Evolutionary conservation across 2,113 vertebrate species (phyloP).

Genomic region (Melanerpes formicivorus): DNA sequence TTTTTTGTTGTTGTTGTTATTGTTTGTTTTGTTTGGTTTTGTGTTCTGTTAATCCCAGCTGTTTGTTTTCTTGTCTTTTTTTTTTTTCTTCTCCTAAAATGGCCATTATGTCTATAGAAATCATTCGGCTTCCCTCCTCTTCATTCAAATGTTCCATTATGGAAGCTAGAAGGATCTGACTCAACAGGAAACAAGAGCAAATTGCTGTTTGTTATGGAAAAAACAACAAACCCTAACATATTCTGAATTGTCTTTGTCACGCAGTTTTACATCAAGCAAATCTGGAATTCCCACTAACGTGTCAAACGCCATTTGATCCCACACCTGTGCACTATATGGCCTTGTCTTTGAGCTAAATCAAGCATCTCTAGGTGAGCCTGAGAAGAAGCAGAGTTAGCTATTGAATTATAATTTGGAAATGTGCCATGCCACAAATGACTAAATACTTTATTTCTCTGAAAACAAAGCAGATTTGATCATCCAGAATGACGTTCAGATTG

Average conservation of each 20-base stretch:
- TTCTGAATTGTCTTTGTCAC: neutral
- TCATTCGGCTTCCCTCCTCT: neutral
- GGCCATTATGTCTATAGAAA: neutral
- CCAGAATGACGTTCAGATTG: neutral
- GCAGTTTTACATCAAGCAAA: neutral
- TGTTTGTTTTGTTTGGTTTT: too few species aligned
- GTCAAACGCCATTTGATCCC: constrained; percentile 17
- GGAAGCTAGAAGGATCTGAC: constrained; percentile 40
- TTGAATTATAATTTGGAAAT: constrained; percentile 1
- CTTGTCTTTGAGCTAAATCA: neutral
- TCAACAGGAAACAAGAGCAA: constrained; percentile 42
- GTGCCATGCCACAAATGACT: neutral
- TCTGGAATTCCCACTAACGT: neutral
- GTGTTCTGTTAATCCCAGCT: neutral
- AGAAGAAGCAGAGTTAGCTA: neutral
- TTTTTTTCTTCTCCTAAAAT: neutral
- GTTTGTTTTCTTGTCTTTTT: neutral
- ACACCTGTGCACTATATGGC: neutral
- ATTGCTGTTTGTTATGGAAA: constrained; percentile 9
- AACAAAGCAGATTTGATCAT: constrained; percentile 10
- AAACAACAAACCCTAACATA: neutral
- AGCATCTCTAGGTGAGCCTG: constrained; percentile 6
- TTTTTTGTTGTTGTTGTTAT: neutral
- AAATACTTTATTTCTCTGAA: neutral
- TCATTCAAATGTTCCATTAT: neutral